phyloP scores from a whole-genome alignment of 2,797 vertebrate species.

The Moxostoma hubbsi region DNA sequence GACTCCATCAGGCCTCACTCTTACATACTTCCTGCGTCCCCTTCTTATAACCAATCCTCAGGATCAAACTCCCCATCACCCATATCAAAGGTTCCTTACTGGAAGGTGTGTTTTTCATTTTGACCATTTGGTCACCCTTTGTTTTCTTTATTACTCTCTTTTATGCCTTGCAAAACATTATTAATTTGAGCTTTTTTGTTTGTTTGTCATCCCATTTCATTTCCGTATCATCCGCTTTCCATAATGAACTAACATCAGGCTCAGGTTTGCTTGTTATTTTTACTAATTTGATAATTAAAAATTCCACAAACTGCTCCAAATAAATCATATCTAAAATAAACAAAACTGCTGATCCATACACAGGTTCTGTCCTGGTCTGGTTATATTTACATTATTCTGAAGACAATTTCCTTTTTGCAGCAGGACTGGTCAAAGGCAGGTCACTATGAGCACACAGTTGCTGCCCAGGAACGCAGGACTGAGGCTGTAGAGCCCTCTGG shows the following conservation, averaged over 20 bases:
- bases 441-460: slow-evolving; percentile 84
- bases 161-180: slow-evolving; percentile 41
- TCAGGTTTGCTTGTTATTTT: background rate
- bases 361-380: background rate
- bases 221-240: slow-evolving; percentile 50
- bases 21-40: slow-evolving; percentile 86
- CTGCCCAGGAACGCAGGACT: slow-evolving; percentile 85
- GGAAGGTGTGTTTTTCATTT: slow-evolving; percentile 99
- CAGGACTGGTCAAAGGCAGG: slow-evolving; percentile 93
- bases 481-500: slow-evolving; percentile 84
- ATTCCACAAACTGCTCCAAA: background rate
- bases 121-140: slow-evolving; percentile 62
- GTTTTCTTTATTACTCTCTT: slow-evolving; percentile 59
- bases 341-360: background rate
- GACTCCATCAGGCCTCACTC: slow-evolving; percentile 93
- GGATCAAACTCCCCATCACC: slow-evolving; percentile 95
- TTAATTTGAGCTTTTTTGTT: slow-evolving; percentile 64
- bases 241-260: slow-evolving; percentile 59
- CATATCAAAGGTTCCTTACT: slow-evolving; percentile 98
- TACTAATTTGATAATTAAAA: background rate
- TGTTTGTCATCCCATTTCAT: slow-evolving; percentile 61
- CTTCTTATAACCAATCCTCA: slow-evolving; percentile 96
- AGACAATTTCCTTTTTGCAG: slow-evolving; percentile 55
- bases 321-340: background rate
- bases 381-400: background rate